Evolutionary conservation across 2,797 vertebrate genomes (phyloP), one percentile per base, ranked within the genome.

Genomic region (Apogon hyalosoma): DNA sequence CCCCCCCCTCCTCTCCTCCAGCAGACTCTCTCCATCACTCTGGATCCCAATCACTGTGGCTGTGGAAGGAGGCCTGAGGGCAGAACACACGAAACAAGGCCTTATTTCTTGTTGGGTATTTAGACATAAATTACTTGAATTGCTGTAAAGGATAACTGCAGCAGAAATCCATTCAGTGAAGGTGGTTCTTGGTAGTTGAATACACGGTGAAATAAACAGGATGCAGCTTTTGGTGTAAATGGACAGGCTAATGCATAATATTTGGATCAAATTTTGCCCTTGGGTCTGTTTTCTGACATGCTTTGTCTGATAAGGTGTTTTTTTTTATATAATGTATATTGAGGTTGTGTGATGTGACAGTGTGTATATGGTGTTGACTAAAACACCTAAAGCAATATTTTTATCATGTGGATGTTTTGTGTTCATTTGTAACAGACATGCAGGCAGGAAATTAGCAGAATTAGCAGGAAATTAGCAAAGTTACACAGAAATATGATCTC

Each of bases 1-100:
- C 71, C 96, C 95, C 36, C 97, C 97, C 76, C 91, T 96, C 70
- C 97, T 93, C 64, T 97, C 96, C 89, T 97, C 96, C 52, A 97
- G 93, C 65, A 98, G 87, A 66, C 91, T 93, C 63, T 98, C 97
- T 18, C 93, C 87, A 76, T 99, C 97, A 48, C 96, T 94, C 82
- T 96, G 95, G 83, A 97, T 91, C 38, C 95, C 94, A 43, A 98
- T 93, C 55, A 96, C 96, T 57, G 90, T 98, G 62, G 94, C 96
- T 1, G 97, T 99, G 63, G 97, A 99, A 13, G 97, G 96, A 75
- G 98, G 96, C 72, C 98, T 99, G 88, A 33, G 12, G 62, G 75
- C 59, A 80, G 21, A 33, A 36, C 7, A 75, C 18, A 78, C 24
- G 82, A 70, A 73, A 49, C 62, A 6, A 58, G 49, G 36, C 47